Percentiles rank a stretch among this genome's conserved stretches.
Conservation (phyloP, 37 sponge, comb jelly and placozoan genomes). For the Chondrosia reniformis region DNA sequence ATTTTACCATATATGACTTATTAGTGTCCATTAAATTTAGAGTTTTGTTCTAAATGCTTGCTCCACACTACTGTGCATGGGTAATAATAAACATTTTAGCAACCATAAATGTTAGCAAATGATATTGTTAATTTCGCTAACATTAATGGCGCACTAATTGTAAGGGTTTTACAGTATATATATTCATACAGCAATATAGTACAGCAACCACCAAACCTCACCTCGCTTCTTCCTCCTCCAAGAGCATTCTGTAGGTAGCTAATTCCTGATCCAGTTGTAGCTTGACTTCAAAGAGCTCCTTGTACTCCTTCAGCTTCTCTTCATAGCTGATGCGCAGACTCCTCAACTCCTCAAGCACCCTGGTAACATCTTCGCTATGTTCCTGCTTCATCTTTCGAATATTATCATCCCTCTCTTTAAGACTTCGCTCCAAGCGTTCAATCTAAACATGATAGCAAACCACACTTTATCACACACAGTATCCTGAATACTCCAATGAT, state of each 20-base stretch:
- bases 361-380: slow-evolving; percentile 43
- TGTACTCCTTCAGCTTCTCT: slow-evolving; percentile 77
- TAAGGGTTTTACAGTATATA: too few species aligned
- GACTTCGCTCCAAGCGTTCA: slow-evolving; percentile 37
- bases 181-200: too few species aligned
- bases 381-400: slow-evolving; percentile 23
- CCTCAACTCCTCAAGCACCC: slow-evolving; percentile 55
- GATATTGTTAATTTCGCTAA: too few species aligned
- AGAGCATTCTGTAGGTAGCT: slow-evolving; percentile 75
- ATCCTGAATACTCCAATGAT: background rate
- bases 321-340: slow-evolving; percentile 67
- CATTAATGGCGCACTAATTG: too few species aligned
- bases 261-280: slow-evolving; percentile 88
- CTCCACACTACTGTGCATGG: too few species aligned
- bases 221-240: slow-evolving; percentile 88
- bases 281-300: slow-evolving; percentile 78
- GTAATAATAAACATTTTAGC: too few species aligned
- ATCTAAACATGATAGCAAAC: slow-evolving; percentile 21
- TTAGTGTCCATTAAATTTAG: too few species aligned
- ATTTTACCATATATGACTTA: too few species aligned
- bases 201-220: too few species aligned
- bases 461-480: background rate
- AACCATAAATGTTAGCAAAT: too few species aligned
- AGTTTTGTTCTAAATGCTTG: too few species aligned
- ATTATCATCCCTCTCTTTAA: slow-evolving; percentile 48